Percentiles rank a stretch among this genome's conserved stretches.
These are phyloP conservation scores for Phalacrocorax carbo DNA, from an alignment of 2,113 vertebrate genomes.

Conservation along the genomic window DNA sequence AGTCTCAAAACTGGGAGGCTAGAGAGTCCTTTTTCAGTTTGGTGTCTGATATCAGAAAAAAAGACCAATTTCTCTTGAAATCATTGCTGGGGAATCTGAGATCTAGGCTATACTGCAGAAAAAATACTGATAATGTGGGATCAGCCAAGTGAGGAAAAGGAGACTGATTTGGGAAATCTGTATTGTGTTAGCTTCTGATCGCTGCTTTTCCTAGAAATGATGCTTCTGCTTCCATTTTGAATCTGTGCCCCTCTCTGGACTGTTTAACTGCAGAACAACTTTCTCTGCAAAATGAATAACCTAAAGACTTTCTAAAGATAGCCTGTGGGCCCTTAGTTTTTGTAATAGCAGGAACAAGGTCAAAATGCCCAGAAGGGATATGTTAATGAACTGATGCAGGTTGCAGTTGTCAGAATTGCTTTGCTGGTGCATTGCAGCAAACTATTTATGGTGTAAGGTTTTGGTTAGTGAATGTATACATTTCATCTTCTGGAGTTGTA, in stretches of 20 bases:
- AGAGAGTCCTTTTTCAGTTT: neutral
- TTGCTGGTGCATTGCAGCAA: conserved; percentile 31
- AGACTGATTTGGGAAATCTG: neutral
- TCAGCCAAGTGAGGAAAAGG: neutral
- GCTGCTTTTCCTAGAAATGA: neutral
- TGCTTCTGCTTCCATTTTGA: neutral
- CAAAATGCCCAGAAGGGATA: neutral
- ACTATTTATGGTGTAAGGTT: neutral
- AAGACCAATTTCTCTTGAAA: neutral
- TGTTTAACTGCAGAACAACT: neutral
- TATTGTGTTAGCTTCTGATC: neutral
- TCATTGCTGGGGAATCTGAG: neutral
- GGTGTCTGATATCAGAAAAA: neutral
- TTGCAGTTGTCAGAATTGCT: neutral
- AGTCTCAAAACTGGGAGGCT: neutral
- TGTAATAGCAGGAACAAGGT: neutral
- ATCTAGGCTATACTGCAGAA: neutral
- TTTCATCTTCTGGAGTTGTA: neutral
- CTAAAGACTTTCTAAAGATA: conserved; percentile 1
- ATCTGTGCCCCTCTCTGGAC: neutral
- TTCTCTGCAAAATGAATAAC: neutral
- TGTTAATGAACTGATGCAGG: neutral
- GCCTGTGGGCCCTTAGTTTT: neutral
- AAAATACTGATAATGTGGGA: neutral
- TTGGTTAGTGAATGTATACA: neutral